phyloP scores from a whole-genome alignment of 2,888 invertebrate species.

The Cosmia trapezina region DNA sequence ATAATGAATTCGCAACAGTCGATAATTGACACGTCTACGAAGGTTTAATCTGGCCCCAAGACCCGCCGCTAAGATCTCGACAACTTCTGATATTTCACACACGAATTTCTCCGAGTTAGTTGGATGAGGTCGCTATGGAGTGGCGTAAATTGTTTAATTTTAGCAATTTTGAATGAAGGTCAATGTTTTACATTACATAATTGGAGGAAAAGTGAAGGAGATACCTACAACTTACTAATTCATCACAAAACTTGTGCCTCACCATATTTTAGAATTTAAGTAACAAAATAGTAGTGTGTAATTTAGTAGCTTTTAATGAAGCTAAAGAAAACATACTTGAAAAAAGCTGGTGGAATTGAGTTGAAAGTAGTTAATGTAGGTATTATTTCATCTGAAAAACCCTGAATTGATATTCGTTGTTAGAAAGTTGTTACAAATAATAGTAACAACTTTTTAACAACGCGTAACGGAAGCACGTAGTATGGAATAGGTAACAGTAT shows the following conservation, averaged over 20 bases:
- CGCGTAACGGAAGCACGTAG: background rate
- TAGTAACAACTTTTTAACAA: background rate
- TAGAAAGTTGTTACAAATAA: background rate
- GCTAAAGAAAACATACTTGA: background rate
- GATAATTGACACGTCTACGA: constrained; percentile 81
- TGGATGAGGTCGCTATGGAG: constrained; percentile 57
- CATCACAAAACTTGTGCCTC: background rate
- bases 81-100: constrained; percentile 85
- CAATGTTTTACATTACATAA: background rate
- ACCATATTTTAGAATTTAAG: background rate
- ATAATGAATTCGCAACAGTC: constrained; percentile 78
- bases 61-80: constrained; percentile 75
- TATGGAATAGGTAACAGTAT: constrained; percentile 3
- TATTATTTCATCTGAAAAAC: background rate
- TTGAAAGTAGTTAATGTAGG: background rate
- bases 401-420: background rate
- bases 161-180: background rate
- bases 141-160: constrained; percentile 62
- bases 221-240: too few species aligned
- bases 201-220: background rate
- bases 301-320: background rate
- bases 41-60: constrained; percentile 73
- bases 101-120: constrained; percentile 74
- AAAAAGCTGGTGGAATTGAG: background rate
- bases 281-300: background rate